Conservation (phyloP, 2,113 vertebrate species). For the Fukomys damarensis region DNA sequence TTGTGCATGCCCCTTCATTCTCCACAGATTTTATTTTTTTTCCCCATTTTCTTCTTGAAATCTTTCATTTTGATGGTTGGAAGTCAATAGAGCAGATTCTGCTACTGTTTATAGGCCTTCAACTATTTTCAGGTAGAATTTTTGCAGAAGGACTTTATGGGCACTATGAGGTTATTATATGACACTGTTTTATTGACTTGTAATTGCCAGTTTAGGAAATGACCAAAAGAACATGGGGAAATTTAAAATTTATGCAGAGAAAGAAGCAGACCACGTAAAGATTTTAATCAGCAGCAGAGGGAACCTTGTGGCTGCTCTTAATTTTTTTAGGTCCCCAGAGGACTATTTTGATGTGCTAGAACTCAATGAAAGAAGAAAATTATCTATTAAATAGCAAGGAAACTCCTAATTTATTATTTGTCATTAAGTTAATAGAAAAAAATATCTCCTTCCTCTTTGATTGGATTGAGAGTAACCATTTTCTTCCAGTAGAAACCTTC, state of each 20-base stretch:
- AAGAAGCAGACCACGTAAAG: background rate
- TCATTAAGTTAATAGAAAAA: constrained; percentile 32
- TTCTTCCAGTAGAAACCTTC: constrained; percentile 43
- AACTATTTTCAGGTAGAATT: background rate
- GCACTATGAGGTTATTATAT: background rate
- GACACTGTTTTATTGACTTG: constrained; percentile 29
- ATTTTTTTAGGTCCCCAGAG: constrained; percentile 4
- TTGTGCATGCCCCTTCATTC: background rate
- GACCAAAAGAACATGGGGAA: background rate
- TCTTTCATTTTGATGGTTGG: constrained; percentile 18
- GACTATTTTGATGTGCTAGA: constrained; percentile 25
- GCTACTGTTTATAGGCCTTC: background rate
- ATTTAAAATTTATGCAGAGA: constrained; percentile 40
- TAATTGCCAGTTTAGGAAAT: background rate
- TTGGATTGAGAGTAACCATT: background rate
- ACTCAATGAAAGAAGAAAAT: constrained; percentile 23
- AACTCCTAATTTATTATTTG: constrained; percentile 24
- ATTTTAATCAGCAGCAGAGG: background rate
- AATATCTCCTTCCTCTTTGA: background rate
- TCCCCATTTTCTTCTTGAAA: background rate
- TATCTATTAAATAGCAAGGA: background rate
- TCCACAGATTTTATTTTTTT: background rate
- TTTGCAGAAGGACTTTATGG: background rate
- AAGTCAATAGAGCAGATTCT: background rate
- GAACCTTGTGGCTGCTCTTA: background rate